These are phyloP conservation scores for Drosophila bunnanda DNA, from an alignment of 2,888 invertebrate species.

Conservation along the genomic window DNA sequence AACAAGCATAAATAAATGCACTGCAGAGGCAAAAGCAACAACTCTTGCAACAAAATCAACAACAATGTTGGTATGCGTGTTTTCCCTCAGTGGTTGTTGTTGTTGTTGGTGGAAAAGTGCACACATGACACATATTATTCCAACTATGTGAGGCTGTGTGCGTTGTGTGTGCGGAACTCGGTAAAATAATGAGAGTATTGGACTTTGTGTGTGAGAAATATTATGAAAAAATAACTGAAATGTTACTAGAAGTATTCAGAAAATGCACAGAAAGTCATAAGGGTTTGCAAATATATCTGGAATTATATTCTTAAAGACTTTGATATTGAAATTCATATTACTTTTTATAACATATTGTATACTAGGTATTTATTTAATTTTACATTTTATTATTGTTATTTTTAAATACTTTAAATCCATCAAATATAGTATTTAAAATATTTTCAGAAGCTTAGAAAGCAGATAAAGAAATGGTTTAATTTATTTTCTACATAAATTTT, in stretches of 20 bases:
- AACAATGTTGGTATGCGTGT: constrained; percentile 22
- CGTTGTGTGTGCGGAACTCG: background rate
- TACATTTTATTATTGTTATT: no score
- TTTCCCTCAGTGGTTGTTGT: constrained; percentile 31
- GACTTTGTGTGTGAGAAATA: background rate
- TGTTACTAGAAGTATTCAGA: background rate
- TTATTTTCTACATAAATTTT: background rate
- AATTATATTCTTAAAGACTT: background rate
- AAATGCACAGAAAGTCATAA: background rate
- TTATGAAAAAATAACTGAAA: background rate
- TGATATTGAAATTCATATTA: background rate
- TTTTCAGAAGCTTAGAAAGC: background rate
- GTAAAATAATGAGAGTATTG: background rate
- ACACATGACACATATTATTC: constrained; percentile 77
- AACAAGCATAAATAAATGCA: constrained; percentile 46
- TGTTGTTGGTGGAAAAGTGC: constrained; percentile 59
- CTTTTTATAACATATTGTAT: background rate
- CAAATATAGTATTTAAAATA: background rate
- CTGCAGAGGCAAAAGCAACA: constrained; percentile 23
- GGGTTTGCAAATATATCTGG: background rate
- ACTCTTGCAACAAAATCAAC: background rate
- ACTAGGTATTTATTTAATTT: no score
- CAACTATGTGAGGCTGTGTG: constrained; percentile 24
- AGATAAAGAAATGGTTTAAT: background rate
- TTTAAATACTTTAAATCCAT: no score